Base-by-base conservation (phyloP, 2,888 invertebrate species). In the Cryptus armator region DNA sequence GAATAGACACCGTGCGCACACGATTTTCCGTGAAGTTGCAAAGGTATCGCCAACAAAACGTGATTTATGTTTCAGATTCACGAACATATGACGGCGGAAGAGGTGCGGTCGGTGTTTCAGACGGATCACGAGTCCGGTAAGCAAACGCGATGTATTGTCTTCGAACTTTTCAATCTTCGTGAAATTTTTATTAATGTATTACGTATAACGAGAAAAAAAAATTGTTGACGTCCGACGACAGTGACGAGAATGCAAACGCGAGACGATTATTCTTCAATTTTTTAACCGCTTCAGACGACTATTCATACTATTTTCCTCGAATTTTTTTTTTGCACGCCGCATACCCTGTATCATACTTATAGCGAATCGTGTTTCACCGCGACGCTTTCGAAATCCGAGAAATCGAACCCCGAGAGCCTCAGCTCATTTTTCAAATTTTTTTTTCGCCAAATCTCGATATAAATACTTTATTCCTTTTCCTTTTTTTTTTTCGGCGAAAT, bases 1-100 rank as follows among this genome's bases (percentile, higher is more conserved):
- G 37, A 37, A 37, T 37, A 37, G 6, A 37, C 5, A 1, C 37
- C 43, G 12, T 78, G n/a, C 24, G 59, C 1, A 14, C 43, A 79
- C 56, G 43, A 51, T 64, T 72, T 53, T 53, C 19, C 19, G 16
- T 53, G 9, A 53, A 37, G 16, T 10, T 53, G 9, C 53, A 53
- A 9, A 37, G 16, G 16, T 19, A 53, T 3, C 19, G 53, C 12
- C 5, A 75, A 53, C 53, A 62, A 56, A 51, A 16, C 19, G 14
- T 79, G 75, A 75, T 88, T 88, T 87, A 70, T 93, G 93, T 96
- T 96, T 74, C 96, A 98, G 98, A 96, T 98, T 92, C 98, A 98
- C 95, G 97, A 97, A 95, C 97, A 97, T 93, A 98, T 98, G 98
- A 97, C 97, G 89, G 94, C 96, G 92, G 97, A 97, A 86, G 98